phyloP scores from a whole-genome alignment of 1,140 invertebrate species.

The Saccostrea cuccullata region DNA sequence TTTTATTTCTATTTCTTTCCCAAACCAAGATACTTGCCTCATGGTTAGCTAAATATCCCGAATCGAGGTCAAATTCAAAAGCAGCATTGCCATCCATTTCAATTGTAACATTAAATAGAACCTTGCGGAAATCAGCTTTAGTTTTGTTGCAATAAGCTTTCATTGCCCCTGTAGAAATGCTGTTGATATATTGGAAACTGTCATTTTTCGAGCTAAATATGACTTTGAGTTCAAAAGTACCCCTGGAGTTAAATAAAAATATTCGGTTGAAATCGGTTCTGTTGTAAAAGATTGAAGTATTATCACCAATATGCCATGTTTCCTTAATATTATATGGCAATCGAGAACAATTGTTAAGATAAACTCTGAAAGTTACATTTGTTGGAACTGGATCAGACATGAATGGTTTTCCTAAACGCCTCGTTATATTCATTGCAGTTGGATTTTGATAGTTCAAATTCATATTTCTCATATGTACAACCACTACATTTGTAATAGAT shows the following conservation, averaged over 20 bases:
- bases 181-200: neutral
- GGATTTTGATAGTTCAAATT: neutral
- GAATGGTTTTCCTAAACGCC: neutral
- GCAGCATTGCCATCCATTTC: neutral
- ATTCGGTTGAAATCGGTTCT: neutral
- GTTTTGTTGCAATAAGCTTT: neutral
- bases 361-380: neutral
- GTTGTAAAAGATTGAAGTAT: neutral
- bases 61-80: neutral
- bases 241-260: neutral
- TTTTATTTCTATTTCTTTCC: neutral
- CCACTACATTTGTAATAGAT: neutral
- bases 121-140: neutral
- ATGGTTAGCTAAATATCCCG: neutral
- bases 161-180: neutral
- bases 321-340: neutral
- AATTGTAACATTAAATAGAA: neutral
- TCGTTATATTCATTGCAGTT: neutral
- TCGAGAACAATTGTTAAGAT: neutral
- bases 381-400: neutral
- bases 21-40: neutral
- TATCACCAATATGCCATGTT: neutral
- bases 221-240: neutral
- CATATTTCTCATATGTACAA: neutral
- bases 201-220: neutral